Conservation (phyloP, 2,113 vertebrate species). For the Thymallus thymallus region DNA sequence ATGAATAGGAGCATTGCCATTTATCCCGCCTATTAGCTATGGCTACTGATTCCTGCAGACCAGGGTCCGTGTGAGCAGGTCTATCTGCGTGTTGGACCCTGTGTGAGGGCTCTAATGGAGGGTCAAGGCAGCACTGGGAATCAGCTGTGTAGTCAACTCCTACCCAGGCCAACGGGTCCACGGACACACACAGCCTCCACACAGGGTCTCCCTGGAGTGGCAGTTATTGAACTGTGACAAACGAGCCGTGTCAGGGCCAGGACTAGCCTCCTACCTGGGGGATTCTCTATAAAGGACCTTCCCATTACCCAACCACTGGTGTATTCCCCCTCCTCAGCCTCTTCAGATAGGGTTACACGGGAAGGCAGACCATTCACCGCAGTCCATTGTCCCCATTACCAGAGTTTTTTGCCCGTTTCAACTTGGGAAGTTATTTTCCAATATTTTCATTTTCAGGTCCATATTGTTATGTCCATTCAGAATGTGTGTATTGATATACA, state of each 20-base stretch:
- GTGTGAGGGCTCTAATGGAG: conserved; percentile 67
- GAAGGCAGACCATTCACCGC: conserved; percentile 50
- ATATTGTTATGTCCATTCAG: too few species aligned
- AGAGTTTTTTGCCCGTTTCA: not conserved
- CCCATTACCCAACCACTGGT: conserved; percentile 73
- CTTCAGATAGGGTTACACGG: conserved; percentile 67
- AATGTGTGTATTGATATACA: too few species aligned
- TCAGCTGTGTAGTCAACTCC: conserved; percentile 59
- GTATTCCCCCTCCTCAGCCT: conserved; percentile 59
- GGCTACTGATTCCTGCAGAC: conserved; percentile 15
- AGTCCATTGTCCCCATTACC: conserved; percentile 44
- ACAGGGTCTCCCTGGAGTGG: conserved; percentile 61
- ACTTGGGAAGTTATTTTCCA: too few species aligned
- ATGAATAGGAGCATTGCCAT: not conserved
- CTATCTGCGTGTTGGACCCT: conserved; percentile 42
- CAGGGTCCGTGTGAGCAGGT: conserved; percentile 26
- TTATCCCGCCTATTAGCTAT: not conserved
- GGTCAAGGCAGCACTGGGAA: conserved; percentile 56
- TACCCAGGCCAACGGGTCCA: conserved; percentile 27
- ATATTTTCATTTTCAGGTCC: too few species aligned
- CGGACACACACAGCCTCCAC: conserved; percentile 29
- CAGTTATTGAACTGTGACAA: conserved; percentile 79
- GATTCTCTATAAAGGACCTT: conserved; percentile 74
- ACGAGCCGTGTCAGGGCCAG: conserved; percentile 69
- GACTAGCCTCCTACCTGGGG: conserved; percentile 65